A percentile compares a stretch with the other conserved stretches of the same genome.
These are phyloP conservation scores for Brassicogethes aeneus DNA, from an alignment of 2,888 invertebrate genomes.

Conservation along the genomic window DNA sequence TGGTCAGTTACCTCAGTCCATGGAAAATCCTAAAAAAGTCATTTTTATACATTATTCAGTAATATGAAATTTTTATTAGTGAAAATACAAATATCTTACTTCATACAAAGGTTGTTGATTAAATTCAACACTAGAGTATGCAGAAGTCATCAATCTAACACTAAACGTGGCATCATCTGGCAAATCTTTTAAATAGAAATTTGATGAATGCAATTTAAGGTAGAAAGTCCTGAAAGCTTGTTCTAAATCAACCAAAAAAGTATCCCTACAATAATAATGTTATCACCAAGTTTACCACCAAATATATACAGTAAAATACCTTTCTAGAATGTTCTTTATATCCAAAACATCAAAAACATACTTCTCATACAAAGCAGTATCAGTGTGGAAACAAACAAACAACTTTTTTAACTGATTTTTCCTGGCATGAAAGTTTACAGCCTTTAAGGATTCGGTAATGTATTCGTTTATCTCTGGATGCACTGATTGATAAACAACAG, in stretches of 20 bases:
- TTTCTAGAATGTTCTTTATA: slow-evolving; percentile 9
- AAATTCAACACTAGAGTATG: slow-evolving; percentile 48
- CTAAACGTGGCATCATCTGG: slow-evolving; percentile 50
- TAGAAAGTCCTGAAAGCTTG: slow-evolving; percentile 53
- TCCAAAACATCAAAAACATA: slow-evolving; percentile 41
- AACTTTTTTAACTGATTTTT: slow-evolving; percentile 44
- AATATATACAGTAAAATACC: slow-evolving; percentile 9
- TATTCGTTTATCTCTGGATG: slow-evolving; percentile 60
- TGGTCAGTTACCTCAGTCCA: slow-evolving; percentile 39
- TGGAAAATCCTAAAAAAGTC: slow-evolving; percentile 39
- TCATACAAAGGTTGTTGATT: slow-evolving; percentile 46
- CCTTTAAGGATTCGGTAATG: slow-evolving; percentile 47
- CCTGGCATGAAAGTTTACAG: slow-evolving; percentile 44
- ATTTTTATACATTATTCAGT: slow-evolving; percentile 1
- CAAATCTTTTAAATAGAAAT: slow-evolving; percentile 42
- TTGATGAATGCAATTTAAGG: slow-evolving; percentile 46
- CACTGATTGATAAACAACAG: slow-evolving; percentile 49
- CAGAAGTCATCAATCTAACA: slow-evolving; percentile 52
- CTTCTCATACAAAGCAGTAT: slow-evolving; percentile 39
- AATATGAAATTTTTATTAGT: neutral
- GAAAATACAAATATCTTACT: slow-evolving; percentile 20
- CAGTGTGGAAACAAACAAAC: slow-evolving; percentile 42
- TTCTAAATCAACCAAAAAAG: slow-evolving; percentile 53
- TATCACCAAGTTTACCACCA: slow-evolving; percentile 5
- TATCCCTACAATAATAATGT: slow-evolving; percentile 39